Evolutionary conservation across 2,888 invertebrate species (phyloP).

Genomic region (Crematogaster levior): DNA sequence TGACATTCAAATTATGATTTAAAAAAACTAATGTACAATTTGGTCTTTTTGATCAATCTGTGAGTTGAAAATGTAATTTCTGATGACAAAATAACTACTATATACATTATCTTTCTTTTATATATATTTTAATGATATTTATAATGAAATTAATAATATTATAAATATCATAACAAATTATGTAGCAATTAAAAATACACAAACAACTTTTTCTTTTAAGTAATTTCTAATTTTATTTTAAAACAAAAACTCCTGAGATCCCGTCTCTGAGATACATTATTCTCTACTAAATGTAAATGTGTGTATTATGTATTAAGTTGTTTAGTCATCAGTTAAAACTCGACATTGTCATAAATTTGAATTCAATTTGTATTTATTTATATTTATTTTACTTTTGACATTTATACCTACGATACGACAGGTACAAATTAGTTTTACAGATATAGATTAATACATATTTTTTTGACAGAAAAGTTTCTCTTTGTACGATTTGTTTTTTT

Average conservation of each 20-base stretch:
- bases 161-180: neutral
- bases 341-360: neutral
- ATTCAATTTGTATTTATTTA: neutral
- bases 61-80: neutral
- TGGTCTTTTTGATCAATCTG: neutral
- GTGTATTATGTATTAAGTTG: neutral
- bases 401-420: no score
- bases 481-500: no score
- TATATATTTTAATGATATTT: neutral
- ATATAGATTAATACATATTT: neutral
- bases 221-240: neutral
- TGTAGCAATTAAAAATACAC: neutral
- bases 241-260: neutral
- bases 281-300: neutral
- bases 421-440: no score
- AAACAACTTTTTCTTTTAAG: neutral
- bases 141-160: neutral
- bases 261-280: neutral
- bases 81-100: conserved; percentile 3
- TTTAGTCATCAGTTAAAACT: neutral
- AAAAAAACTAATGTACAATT: neutral
- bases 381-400: no score
- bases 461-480: neutral
- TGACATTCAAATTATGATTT: neutral
- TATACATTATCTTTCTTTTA: neutral